phyloP scores from a whole-genome alignment of 2,797 vertebrate genomes.

The Knipowitschia caucasica region DNA sequence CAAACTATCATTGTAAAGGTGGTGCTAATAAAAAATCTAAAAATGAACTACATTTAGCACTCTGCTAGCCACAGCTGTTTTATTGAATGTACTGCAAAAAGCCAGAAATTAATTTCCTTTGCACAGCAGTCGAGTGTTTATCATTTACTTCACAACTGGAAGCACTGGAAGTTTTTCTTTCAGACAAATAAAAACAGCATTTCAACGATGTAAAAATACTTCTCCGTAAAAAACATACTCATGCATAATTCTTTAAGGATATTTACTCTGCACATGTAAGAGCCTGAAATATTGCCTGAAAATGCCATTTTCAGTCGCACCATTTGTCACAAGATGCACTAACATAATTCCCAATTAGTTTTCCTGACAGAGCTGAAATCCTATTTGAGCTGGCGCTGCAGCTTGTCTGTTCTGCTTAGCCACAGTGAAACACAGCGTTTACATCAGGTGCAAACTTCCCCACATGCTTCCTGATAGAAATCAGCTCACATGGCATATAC shows the following conservation, averaged over 20 bases:
- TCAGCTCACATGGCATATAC: conserved; percentile 41
- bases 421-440: conserved; percentile 4
- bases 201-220: neutral
- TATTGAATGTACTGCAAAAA: neutral
- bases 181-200: conserved; percentile 7
- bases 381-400: conserved; percentile 47
- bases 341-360: conserved; percentile 50
- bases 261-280: neutral
- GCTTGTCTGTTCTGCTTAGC: conserved; percentile 43
- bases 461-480: conserved; percentile 33
- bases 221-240: neutral
- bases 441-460: conserved; percentile 21
- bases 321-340: conserved; percentile 40
- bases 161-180: conserved; percentile 3
- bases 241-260: neutral
- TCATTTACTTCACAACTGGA: conserved; percentile 5
- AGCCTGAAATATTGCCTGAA: conserved; percentile 12
- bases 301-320: conserved; percentile 40
- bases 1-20: too few species aligned
- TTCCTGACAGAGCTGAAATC: conserved; percentile 44
- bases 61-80: neutral
- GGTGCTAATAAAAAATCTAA: conserved; percentile 3
- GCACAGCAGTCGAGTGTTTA: conserved; percentile 3
- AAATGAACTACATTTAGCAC: neutral
- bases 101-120: neutral